phyloP scores from a whole-genome alignment of 2,888 invertebrate genomes.

The Anticlea derivata region DNA sequence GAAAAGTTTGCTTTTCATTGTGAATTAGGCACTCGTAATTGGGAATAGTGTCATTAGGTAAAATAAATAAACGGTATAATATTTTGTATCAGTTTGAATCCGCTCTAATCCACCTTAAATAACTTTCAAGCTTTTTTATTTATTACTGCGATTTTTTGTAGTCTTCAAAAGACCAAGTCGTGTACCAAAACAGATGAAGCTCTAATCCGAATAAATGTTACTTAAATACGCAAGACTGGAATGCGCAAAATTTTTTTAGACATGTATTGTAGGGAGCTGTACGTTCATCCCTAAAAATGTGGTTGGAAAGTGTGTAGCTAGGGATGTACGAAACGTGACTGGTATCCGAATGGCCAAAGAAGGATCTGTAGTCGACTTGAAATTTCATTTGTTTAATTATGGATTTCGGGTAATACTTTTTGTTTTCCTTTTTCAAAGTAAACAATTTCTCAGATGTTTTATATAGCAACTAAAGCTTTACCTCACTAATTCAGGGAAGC shows the following conservation, averaged over 20 bases:
- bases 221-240: constrained; percentile 23
- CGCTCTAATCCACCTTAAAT: neutral
- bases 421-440: neutral
- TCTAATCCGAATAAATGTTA: constrained; percentile 32
- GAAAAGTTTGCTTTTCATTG: too few species aligned
- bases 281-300: constrained; percentile 40
- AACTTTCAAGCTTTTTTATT: constrained; percentile 2
- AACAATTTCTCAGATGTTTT: neutral
- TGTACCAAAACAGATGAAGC: constrained; percentile 28
- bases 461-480: too few species aligned
- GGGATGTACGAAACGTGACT: neutral
- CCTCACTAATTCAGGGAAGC: too few species aligned
- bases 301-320: constrained; percentile 37
- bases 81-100: neutral
- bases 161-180: constrained; percentile 28
- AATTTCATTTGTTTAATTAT: too few species aligned
- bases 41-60: too few species aligned
- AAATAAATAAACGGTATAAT: too few species aligned
- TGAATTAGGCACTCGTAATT: too few species aligned
- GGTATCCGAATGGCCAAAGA: neutral
- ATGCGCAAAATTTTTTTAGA: constrained; percentile 25
- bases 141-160: constrained; percentile 13
- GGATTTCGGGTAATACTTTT: too few species aligned
- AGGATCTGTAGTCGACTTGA: too few species aligned
- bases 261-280: constrained; percentile 19